phyloP scores from a whole-genome alignment of 1,140 invertebrate genomes.

The Tetraneura akinire region DNA sequence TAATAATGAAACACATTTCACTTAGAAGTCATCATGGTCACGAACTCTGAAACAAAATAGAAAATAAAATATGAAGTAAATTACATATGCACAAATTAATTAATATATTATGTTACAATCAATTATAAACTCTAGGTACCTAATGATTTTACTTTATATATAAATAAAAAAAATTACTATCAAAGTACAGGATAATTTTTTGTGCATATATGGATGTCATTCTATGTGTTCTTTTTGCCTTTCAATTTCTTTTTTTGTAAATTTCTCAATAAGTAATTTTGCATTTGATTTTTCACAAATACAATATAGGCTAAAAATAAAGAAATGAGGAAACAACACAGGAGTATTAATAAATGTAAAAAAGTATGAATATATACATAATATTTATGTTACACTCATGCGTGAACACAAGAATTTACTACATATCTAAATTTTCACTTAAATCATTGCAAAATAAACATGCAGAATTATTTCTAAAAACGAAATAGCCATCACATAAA shows the following conservation, averaged over 20 bases:
- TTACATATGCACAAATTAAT: neutral
- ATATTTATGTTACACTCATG: neutral
- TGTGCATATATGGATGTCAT: neutral
- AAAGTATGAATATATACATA: too few species aligned
- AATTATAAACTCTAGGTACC: constrained; percentile 6
- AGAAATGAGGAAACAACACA: constrained; percentile 22
- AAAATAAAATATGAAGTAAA: constrained; percentile 32
- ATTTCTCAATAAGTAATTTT: neutral
- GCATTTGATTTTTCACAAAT: constrained; percentile 7
- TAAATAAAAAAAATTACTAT: neutral
- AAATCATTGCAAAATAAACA: neutral
- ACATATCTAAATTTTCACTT: constrained; percentile 19
- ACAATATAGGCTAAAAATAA: constrained; percentile 28
- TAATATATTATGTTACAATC: neutral
- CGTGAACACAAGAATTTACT: constrained; percentile 11
- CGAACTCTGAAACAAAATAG: constrained; percentile 83
- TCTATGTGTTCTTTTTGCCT: constrained; percentile 16
- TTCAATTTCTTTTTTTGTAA: neutral
- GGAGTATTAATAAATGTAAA: too few species aligned
- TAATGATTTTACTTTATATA: constrained; percentile 9
- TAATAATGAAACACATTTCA: constrained; percentile 61
- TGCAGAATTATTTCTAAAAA: constrained; percentile 19
- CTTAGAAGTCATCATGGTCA: constrained; percentile 99
- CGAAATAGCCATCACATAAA: neutral
- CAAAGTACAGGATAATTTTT: neutral